A percentile compares a stretch with the other conserved stretches of the same genome.
These are phyloP conservation scores for Magallana ariakensis DNA, from an alignment of 1,140 invertebrate species.

Conservation along the genomic window DNA sequence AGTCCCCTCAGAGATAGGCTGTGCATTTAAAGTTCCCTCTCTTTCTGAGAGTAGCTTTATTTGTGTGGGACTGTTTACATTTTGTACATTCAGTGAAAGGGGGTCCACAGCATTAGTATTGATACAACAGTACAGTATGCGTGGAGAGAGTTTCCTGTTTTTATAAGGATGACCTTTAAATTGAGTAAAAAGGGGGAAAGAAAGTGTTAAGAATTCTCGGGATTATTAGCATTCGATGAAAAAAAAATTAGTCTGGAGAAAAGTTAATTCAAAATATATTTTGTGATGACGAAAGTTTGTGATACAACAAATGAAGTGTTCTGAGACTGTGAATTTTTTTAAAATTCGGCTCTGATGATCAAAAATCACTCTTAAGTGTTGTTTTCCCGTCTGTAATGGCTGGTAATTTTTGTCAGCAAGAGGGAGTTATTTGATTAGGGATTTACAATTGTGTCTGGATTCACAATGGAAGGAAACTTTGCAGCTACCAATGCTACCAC, in stretches of 20 bases:
- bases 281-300: too few relatives aligned
- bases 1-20: background rate
- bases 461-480: slow-evolving; percentile 12
- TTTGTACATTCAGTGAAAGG: slow-evolving; percentile 15
- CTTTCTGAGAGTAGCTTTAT: background rate
- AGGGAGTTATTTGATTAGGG: background rate
- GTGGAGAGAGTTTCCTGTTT: slow-evolving; percentile 10
- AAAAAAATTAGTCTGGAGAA: background rate
- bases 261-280: too few relatives aligned
- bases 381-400: too few relatives aligned
- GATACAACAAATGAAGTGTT: too few relatives aligned
- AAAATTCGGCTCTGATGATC: too few relatives aligned
- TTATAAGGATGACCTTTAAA: background rate
- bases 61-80: background rate
- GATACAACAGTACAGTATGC: background rate
- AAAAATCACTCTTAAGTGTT: too few relatives aligned
- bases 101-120: background rate
- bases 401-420: too few relatives aligned
- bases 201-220: background rate
- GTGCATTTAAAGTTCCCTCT: slow-evolving; percentile 36
- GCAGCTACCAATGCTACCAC: slow-evolving; percentile 9
- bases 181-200: background rate
- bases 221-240: background rate
- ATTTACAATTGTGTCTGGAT: background rate
- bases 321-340: too few relatives aligned